Base-by-base conservation (phyloP, 2,797 vertebrate species). In the Varecia variegata region DNA sequence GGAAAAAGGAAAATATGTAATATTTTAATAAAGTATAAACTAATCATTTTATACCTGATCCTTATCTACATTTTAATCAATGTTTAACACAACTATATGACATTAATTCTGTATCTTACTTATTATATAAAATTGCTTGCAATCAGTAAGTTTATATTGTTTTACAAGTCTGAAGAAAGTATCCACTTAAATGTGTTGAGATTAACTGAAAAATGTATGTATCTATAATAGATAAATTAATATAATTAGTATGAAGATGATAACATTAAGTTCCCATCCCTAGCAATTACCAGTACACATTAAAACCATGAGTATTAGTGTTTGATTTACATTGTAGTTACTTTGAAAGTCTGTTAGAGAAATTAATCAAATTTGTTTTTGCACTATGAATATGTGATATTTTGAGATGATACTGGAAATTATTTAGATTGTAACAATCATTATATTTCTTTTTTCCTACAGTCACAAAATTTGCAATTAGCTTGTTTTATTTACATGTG, bases 291-390 rank as follows among this genome's bases (percentile, higher is more conserved):
- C 2, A 50, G 1, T 73, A 6, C 32, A 81, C 4, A 82, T n/a
- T 79, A 43, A 68, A 94, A 92, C n/a, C 2, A 38, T 62, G 3
- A 7, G 5, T 54, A 38, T 35, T 65, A n/a, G 9, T 74, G 7
- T 79, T 56, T 90, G n/a, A 74, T 87, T 92, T 60, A 50, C 56
- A 25, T 32, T 35, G 32, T 52, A 30, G 5, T 83, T 83, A 65
- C 11, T 85, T 76, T 70, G 32, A 52, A 1, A 83, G 0, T 90
- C 35, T 79, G 1, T 73, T 87, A 93, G 40, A 86, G 12, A 89
- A 93, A 83, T 45, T 85, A 92, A 38, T 74, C 27, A 88, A 86
- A 65, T 79, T 3, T 79, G 38, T 25, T 88, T 94, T 84, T 87
- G 0, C 0, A 80, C 12, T 45, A 14, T 76, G 0, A 90, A 65